Evolutionary conservation across 1,140 invertebrate genomes (phyloP), one percentile per base, ranked within the genome.

Genomic region (Phocides pigmalion): DNA sequence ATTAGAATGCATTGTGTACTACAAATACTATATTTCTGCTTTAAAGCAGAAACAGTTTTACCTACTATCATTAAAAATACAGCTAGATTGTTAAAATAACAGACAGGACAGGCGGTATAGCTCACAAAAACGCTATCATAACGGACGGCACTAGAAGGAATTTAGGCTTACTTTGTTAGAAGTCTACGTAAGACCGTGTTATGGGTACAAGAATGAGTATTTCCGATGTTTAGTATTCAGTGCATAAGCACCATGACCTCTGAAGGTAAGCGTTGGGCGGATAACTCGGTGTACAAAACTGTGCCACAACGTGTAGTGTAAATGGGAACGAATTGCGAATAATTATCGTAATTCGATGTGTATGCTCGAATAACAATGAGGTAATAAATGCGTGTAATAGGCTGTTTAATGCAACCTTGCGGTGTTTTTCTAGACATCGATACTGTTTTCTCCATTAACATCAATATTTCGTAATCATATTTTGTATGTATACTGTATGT

Each of bases 361-460:
- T 44, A 35, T 35, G 51, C 37, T 58, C 32, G 39, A 58, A 44
- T 58, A 58, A 44, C 53, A 58, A 44, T 58, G 39, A 28, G 14
- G 53, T 58, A 58, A 58, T 39, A 12, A 4, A 44, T 58, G 39
- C 53, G 20, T 44, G 37, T 39, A 44, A 39, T 42, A 12, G 37
- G 9, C 15, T 22, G 51, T 54, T 54, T 25, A 39, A n/a, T 16
- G 15, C 37, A 19, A 41, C 51, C 51, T 54, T 54, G 51, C 37
- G 4, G n/a, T 37, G 15, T n/a, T 3, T 20, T 12, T 11, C 35
- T 3, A 12, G n/a, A n/a, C n/a, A n/a, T n/a, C n/a, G n/a, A n/a
- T n/a, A n/a, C n/a, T n/a, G n/a, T n/a, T n/a, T n/a, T n/a, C n/a
- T n/a, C n/a, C n/a, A n/a, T n/a, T n/a, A n/a, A n/a, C n/a, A n/a